Conservation (phyloP, 2,113 vertebrate genomes). For the Podarcis muralis region DNA sequence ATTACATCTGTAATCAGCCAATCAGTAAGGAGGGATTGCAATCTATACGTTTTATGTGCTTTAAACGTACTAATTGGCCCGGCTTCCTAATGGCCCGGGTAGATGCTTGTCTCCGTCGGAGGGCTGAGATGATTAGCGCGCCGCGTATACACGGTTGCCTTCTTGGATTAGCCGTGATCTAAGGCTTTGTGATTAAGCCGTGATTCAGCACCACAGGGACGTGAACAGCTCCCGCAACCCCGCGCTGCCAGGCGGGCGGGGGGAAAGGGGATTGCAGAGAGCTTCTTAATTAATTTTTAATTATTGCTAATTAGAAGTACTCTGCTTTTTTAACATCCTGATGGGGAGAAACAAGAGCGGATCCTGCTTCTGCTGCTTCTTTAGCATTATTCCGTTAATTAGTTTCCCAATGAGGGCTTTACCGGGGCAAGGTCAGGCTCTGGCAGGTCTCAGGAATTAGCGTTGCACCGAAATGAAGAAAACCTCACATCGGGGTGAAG, state of each 20-base stretch:
- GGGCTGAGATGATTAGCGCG: neutral
- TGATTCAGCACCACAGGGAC: conserved; percentile 71
- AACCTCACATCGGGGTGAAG: neutral
- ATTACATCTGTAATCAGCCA: conserved; percentile 44
- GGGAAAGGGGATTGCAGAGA: conserved; percentile 48
- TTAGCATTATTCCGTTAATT: conserved; percentile 68
- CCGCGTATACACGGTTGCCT: neutral
- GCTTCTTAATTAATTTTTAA: conserved; percentile 77
- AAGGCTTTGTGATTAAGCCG: conserved; percentile 25
- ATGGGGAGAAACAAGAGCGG: conserved; percentile 65
- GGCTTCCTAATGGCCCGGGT: conserved; percentile 14
- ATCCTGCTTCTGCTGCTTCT: conserved; percentile 47
- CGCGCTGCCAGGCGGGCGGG: conserved; percentile 20
- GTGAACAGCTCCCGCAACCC: conserved; percentile 69
- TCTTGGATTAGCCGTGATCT: conserved; percentile 21
- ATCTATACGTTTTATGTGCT: conserved; percentile 28
- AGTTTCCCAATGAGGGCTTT: conserved; percentile 64
- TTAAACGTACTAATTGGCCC: conserved; percentile 23
- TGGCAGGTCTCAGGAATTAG: conserved; percentile 47
- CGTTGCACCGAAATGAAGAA: conserved; percentile 24
- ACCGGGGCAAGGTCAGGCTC: conserved; percentile 46
- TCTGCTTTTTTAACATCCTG: conserved; percentile 67
- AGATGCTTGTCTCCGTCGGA: neutral
- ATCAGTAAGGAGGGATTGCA: conserved; percentile 39
- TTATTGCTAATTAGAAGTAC: conserved; percentile 75